Conservation (phyloP, 2,113 vertebrate species). For the Albula glossodonta region DNA sequence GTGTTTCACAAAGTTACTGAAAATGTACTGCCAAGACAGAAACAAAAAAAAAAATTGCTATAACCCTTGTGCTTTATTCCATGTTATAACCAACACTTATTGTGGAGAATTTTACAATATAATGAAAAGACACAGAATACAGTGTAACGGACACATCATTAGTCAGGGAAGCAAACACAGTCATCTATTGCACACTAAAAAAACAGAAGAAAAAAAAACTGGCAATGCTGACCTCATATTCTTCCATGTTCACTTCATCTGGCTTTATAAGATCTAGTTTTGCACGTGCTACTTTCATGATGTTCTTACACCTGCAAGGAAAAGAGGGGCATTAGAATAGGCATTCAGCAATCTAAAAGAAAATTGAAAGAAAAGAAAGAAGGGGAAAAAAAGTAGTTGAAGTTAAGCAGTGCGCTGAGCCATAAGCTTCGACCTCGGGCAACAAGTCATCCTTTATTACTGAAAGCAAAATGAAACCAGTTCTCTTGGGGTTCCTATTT, state of each 20-base stretch:
- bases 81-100: too few species aligned
- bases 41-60: not conserved
- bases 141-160: too few species aligned
- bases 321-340: slow-evolving; percentile 39
- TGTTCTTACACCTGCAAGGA: slow-evolving; percentile 85
- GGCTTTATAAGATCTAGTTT: slow-evolving; percentile 97
- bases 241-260: slow-evolving; percentile 93
- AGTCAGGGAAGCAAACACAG: too few species aligned
- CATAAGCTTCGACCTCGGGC: slow-evolving; percentile 54
- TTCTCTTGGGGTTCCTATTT: slow-evolving; percentile 61
- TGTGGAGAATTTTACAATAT: too few species aligned
- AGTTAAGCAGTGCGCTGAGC: slow-evolving; percentile 45
- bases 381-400: not conserved
- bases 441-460: slow-evolving; percentile 70
- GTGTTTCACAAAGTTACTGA: not conserved
- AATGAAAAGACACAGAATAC: too few species aligned
- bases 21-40: not conserved
- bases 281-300: slow-evolving; percentile 95
- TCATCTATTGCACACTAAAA: too few species aligned
- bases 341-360: slow-evolving; percentile 45
- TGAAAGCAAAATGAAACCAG: slow-evolving; percentile 65
- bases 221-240: slow-evolving; percentile 85
- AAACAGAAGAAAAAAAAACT: too few species aligned
- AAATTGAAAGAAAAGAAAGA: not conserved
- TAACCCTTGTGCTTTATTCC: too few species aligned